Evolutionary conservation across 2,888 invertebrate species (phyloP).

Genomic region (Muschampia plurimacula): DNA sequence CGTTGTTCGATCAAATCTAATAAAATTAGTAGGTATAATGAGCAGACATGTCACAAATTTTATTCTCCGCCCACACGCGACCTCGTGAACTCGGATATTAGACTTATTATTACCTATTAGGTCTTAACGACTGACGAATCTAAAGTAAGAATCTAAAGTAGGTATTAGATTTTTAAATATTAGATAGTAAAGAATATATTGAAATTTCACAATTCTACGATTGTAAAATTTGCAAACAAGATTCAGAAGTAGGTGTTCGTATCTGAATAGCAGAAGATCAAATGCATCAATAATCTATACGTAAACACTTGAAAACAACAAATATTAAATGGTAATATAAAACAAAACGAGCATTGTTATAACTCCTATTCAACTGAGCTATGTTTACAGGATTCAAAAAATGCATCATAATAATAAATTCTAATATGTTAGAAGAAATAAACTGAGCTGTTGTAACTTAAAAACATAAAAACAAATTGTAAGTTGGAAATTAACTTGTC

Average conservation of each 20-base stretch:
- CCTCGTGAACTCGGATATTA: neutral
- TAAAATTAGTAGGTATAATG: neutral
- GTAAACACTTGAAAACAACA: neutral
- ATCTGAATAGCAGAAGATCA: neutral
- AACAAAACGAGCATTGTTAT: neutral
- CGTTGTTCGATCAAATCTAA: neutral
- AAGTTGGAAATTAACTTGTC: too few species aligned
- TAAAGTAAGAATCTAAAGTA: neutral
- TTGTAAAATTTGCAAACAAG: neutral
- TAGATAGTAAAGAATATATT: neutral
- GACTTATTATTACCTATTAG: neutral
- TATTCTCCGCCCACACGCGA: neutral
- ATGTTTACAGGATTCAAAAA: neutral
- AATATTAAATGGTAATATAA: too few species aligned
- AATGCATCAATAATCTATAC: neutral
- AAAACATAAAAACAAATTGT: too few species aligned
- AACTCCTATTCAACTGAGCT: neutral
- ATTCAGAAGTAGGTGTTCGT: neutral
- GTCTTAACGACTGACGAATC: neutral
- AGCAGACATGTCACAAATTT: neutral
- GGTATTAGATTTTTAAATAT: neutral
- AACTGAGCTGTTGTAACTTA: too few species aligned
- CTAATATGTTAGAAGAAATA: neutral
- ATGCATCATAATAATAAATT: neutral
- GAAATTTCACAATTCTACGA: neutral